Evolutionary conservation across 2,888 invertebrate species (phyloP).

Genomic region (Lottia gigantea): DNA sequence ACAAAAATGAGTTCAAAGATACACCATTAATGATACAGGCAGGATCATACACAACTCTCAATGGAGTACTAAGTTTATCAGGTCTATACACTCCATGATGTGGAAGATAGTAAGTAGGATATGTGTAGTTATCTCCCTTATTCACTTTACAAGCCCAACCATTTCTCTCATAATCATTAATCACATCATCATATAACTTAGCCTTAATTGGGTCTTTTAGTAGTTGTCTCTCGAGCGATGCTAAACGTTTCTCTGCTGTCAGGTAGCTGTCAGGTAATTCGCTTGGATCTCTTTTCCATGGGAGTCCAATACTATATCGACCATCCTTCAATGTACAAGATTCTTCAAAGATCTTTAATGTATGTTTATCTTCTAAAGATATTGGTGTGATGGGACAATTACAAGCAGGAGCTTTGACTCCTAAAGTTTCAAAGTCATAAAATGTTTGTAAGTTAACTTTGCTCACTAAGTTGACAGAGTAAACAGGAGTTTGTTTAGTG

Average conservation of each 20-base stretch:
- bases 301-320: conserved; percentile 16
- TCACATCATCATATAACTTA: conserved; percentile 11
- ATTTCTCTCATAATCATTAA: conserved; percentile 18
- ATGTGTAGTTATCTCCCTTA: not conserved
- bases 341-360: conserved; percentile 15
- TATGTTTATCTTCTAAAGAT: conserved; percentile 14
- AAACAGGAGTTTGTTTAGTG: conserved; percentile 10
- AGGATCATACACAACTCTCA: conserved; percentile 23
- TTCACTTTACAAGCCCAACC: conserved; percentile 16
- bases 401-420: conserved; percentile 21
- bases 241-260: conserved; percentile 16
- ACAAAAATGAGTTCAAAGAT: conserved; percentile 12
- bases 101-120: conserved; percentile 15
- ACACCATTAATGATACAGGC: conserved; percentile 16
- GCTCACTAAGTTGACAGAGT: conserved; percentile 15
- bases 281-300: conserved; percentile 21
- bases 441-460: conserved; percentile 11
- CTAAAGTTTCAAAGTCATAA: conserved; percentile 13
- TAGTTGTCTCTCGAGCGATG: conserved; percentile 17
- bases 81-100: conserved; percentile 24
- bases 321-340: conserved; percentile 12
- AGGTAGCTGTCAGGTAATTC: conserved; percentile 18
- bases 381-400: conserved; percentile 11
- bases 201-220: conserved; percentile 7
- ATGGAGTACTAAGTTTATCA: conserved; percentile 18